Evolutionary conservation across 2,888 invertebrate species (phyloP).

Genomic region (Theretra japonica): DNA sequence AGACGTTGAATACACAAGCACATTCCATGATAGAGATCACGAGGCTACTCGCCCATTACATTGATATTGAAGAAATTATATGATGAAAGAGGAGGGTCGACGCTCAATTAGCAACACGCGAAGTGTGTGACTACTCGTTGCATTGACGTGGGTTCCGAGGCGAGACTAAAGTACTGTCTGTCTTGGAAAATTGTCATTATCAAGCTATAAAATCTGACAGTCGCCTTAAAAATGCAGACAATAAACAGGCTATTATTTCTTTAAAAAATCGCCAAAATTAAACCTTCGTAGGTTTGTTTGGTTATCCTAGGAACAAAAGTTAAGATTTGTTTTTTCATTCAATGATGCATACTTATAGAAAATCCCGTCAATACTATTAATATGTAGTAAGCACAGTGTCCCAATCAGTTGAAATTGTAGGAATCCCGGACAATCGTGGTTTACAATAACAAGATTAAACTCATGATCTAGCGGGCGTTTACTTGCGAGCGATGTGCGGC

Average conservation of each 20-base stretch:
- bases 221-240: not conserved
- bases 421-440: not conserved
- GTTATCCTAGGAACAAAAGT: too few species aligned
- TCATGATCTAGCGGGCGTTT: not conserved
- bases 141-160: not conserved
- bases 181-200: not conserved
- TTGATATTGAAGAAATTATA: not conserved
- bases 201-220: not conserved
- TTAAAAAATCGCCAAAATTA: too few species aligned
- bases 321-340: too few species aligned
- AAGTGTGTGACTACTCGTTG: not conserved
- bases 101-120: slow-evolving; percentile 1
- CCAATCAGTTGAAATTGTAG: not conserved
- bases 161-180: not conserved
- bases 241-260: not conserved
- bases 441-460: not conserved
- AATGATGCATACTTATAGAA: too few species aligned
- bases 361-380: too few species aligned
- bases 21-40: not conserved
- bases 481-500: not conserved
- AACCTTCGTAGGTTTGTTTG: too few species aligned
- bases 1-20: not conserved
- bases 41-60: not conserved
- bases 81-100: not conserved
- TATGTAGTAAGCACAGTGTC: not conserved